These are phyloP conservation scores for Psophia crepitans DNA, from an alignment of 2,113 vertebrate genomes.

Conservation along the genomic window DNA sequence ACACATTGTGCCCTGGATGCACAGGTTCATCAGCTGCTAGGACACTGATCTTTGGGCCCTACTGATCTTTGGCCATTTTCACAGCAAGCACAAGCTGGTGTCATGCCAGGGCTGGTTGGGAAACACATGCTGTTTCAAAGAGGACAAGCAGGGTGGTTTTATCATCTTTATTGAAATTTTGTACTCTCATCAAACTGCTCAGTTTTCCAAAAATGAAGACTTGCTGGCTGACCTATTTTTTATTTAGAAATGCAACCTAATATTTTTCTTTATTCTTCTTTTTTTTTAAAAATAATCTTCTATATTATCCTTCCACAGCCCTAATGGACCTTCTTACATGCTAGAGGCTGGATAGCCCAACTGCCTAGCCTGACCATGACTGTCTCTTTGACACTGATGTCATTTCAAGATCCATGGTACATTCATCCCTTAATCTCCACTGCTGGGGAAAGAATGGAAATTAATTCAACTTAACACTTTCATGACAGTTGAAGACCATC, in stretches of 20 bases:
- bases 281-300: background rate
- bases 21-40: slow-evolving; percentile 29
- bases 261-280: no score
- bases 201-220: background rate
- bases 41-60: background rate
- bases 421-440: background rate
- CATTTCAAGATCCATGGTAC: background rate
- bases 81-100: background rate
- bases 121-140: slow-evolving; percentile 5
- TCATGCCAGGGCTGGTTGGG: background rate
- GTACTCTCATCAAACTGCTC: background rate
- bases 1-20: background rate
- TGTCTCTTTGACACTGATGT: background rate
- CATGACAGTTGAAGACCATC: background rate
- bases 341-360: background rate
- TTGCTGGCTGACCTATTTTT: background rate
- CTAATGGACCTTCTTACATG: background rate
- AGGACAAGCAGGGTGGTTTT: background rate
- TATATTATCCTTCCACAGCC: background rate
- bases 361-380: background rate
- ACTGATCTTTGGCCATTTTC: slow-evolving; percentile 16
- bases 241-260: background rate
- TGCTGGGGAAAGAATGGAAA: background rate
- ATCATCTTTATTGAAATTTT: background rate
- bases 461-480: background rate